A percentile compares a stretch with the other conserved stretches of the same genome.
These are phyloP conservation scores for Nibea albiflora DNA, from an alignment of 2,113 vertebrate species.

Conservation along the genomic window DNA sequence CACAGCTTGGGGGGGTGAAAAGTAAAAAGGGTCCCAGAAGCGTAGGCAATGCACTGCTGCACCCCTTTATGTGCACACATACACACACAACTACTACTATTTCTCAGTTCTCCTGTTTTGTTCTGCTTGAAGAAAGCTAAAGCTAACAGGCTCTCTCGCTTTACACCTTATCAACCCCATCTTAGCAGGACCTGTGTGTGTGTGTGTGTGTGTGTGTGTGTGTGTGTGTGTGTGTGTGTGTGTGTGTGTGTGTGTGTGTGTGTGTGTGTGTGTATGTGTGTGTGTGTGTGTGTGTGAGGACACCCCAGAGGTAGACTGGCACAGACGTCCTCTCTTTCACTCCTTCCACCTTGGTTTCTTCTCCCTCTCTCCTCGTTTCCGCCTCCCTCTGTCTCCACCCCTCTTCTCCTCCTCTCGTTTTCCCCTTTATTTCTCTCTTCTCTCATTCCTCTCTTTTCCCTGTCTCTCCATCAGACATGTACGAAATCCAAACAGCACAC, in stretches of 20 bases:
- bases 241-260: conserved; percentile 25
- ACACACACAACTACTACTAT: background rate
- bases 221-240: conserved; percentile 5
- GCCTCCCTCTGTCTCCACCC: background rate
- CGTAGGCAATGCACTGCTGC: conserved; percentile 27
- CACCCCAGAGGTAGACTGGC: conserved; percentile 43
- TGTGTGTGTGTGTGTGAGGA: background rate
- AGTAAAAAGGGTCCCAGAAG: conserved; percentile 26
- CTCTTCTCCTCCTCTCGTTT: background rate
- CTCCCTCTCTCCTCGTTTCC: background rate
- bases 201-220: conserved; percentile 17
- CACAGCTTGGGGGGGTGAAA: background rate
- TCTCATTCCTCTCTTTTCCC: background rate
- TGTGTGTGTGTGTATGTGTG: too few relatives aligned
- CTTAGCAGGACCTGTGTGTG: conserved; percentile 21
- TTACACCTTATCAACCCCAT: conserved; percentile 52
- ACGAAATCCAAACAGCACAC: conserved; percentile 38
- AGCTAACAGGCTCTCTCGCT: conserved; percentile 33
- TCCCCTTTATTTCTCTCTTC: background rate
- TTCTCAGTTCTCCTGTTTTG: conserved; percentile 12
- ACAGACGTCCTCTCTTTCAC: conserved; percentile 47
- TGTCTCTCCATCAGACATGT: conserved; percentile 12
- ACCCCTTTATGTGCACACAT: conserved; percentile 14
- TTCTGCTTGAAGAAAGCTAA: conserved; percentile 35
- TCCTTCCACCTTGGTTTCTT: conserved; percentile 21